Evolutionary conservation across 2,113 vertebrate species (phyloP), one percentile per base, ranked within the genome.

Genomic region (Rhodinocichla rosea): DNA sequence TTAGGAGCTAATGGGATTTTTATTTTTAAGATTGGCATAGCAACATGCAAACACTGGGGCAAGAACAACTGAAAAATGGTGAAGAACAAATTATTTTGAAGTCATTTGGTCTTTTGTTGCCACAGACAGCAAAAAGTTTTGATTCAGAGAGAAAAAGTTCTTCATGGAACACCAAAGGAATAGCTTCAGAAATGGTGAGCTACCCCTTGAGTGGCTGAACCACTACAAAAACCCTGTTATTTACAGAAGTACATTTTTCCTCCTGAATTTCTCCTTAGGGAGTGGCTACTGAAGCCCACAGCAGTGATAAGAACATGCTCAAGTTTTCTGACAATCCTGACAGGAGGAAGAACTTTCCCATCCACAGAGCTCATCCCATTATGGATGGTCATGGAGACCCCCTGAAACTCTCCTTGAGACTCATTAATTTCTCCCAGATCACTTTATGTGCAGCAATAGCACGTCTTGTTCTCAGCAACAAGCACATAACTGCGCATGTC

Each of bases 31-130:
- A 50, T 3, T 30, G 50, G 4, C 17, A 23, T 5, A 62, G 30
- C 14, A 71, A 13, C 16, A 39, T 19, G 17, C 28, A 74, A 91
- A 67, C 0, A 0, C 0, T 32, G 27, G 11, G 13, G 13, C 42
- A 87, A 42, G n/a, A 92, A 39, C 30, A 60, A 63, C n/a, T 6
- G 16, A 19, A 52, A 73, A 55, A 33, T 27, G 0, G 44, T 19
- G 6, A 65, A 65, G 33, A n/a, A 12, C 5, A 32, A 53, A 42
- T 6, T 8, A 42, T n/a, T 62, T 47, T 53, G 3, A 40, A 55
- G 39, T 23, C 28, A 28, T 4, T 56, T 52, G 23, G 5, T 45
- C 30, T 70, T 47, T 42, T 47, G 11, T 74, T 74, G 26, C 15
- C 33, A 49, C 26, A 45, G n/a, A 62, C 3, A 2, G 26, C 15